phyloP scores from a whole-genome alignment of 2,888 invertebrate genomes.

The Ectemnius continuus region DNA sequence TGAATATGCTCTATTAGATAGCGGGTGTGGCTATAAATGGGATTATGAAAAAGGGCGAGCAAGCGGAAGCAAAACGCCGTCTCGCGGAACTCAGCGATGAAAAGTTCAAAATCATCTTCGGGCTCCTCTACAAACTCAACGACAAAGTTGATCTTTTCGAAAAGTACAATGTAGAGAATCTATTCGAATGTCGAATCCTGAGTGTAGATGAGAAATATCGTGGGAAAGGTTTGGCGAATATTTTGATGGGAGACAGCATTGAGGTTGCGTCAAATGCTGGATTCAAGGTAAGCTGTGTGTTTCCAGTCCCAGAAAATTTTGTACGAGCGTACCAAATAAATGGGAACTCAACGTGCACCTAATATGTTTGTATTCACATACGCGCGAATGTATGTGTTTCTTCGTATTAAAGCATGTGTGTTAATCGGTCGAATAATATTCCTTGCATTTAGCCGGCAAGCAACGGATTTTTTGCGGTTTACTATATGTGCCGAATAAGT shows the following conservation, averaged over 20 bases:
- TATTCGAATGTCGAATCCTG: conserved; percentile 89
- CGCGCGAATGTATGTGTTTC: neutral
- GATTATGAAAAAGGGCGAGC: conserved; percentile 85
- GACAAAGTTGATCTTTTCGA: conserved; percentile 85
- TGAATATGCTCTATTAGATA: conserved; percentile 79
- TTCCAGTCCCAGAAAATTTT: too few species aligned
- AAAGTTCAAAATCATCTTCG: conserved; percentile 89
- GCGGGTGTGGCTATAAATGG: conserved; percentile 89
- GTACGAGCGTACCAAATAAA: too few species aligned
- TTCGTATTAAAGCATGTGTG: conserved; percentile 20
- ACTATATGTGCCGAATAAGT: too few species aligned
- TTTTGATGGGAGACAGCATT: conserved; percentile 84
- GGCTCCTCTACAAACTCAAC: conserved; percentile 86
- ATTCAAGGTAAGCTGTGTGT: conserved; percentile 81
- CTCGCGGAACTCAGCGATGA: conserved; percentile 84
- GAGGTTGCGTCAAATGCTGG: conserved; percentile 83
- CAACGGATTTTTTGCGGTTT: too few species aligned
- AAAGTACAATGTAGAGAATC: conserved; percentile 83
- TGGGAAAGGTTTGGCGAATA: conserved; percentile 87
- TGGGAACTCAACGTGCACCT: conserved; percentile 6
- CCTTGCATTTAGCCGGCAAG: too few species aligned
- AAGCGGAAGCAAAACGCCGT: conserved; percentile 84
- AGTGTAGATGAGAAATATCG: conserved; percentile 86
- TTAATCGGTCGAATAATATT: neutral
- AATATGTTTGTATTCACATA: neutral